Base-by-base conservation (phyloP, 2,797 vertebrate genomes). In the Pitangus sulphuratus region DNA sequence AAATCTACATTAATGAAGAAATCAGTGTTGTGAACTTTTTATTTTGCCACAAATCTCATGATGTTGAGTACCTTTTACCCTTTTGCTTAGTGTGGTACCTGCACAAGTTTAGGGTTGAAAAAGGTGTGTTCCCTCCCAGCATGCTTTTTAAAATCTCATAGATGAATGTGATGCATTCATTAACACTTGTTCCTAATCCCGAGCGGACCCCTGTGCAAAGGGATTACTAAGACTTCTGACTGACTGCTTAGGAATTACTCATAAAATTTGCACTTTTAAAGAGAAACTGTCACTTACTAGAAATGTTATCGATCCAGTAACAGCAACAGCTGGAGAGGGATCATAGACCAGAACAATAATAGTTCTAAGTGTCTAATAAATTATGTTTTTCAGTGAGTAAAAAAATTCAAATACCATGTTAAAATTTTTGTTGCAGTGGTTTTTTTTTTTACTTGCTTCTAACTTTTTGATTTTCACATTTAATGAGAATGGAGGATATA, bases 81-180 rank as follows among this genome's bases (percentile, higher is more conserved):
- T 84, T 72, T 56, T 11, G 13, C 12, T 45, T 69, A 9, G 7
- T 9, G 21, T 44, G 10, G 24, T 74, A 45, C n/a, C 37, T 58
- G 26, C 12, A 8, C 0, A 25, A 48, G n/a, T 72, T 85, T 30
- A 8, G 12, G 13, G 8, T 81, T 65, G 53, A 31, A 61, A 61
- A 78, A 44, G 5, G 5, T 45, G 10, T 50, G 6, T 85, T 91
- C 8, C 11, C 18, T 71, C 35, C 24, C 12, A 64, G 9, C 11
- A 4, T 15, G 5, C 8, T 19, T 64, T 86, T 70, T 13, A 26
- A 70, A 31, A 53, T 77, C 31, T 86, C 6, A 15, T 44, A 35
- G 19, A 6, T 81, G 53, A 31, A 20, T 1, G 1, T 0, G 0
- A 26, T 66, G 7, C 1, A 0, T 58, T 87, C n/a, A 28, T 48